Evolutionary conservation across 2,888 invertebrate genomes (phyloP).

Genomic region (Mesoligia furuncula): DNA sequence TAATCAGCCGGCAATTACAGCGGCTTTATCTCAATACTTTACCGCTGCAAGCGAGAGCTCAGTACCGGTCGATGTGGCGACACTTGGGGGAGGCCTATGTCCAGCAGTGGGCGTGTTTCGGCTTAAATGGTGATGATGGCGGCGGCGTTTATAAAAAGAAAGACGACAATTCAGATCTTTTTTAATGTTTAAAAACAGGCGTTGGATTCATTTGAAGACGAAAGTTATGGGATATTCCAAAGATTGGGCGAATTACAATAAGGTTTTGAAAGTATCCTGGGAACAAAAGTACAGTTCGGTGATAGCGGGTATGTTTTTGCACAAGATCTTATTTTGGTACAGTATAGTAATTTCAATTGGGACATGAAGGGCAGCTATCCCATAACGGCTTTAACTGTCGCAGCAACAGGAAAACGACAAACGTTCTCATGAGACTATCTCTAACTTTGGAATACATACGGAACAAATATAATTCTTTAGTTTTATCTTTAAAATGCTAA

Average conservation of each 20-base stretch:
- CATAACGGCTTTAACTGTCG: background rate
- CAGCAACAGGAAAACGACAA: background rate
- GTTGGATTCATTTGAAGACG: conserved; percentile 79
- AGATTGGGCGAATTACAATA: conserved; percentile 83
- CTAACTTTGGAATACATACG: background rate
- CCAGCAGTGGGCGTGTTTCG: background rate
- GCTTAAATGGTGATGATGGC: background rate
- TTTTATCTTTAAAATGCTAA: background rate
- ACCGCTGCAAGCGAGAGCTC: background rate
- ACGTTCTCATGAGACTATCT: background rate
- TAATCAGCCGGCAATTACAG: background rate
- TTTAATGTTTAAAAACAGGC: conserved; percentile 66
- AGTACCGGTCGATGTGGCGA: background rate
- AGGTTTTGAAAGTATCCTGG: conserved; percentile 80
- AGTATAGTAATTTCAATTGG: background rate
- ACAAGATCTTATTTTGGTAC: background rate
- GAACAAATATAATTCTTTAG: background rate
- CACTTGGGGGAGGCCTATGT: background rate
- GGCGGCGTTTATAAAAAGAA: background rate
- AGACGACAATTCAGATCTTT: background rate
- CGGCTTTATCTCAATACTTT: background rate
- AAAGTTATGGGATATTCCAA: conserved; percentile 77
- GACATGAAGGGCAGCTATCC: background rate
- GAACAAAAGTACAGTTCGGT: conserved; percentile 78
- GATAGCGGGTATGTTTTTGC: conserved; percentile 74